Evolutionary conservation across 2,797 vertebrate species (phyloP).

Genomic region (Acanthornis magna): DNA sequence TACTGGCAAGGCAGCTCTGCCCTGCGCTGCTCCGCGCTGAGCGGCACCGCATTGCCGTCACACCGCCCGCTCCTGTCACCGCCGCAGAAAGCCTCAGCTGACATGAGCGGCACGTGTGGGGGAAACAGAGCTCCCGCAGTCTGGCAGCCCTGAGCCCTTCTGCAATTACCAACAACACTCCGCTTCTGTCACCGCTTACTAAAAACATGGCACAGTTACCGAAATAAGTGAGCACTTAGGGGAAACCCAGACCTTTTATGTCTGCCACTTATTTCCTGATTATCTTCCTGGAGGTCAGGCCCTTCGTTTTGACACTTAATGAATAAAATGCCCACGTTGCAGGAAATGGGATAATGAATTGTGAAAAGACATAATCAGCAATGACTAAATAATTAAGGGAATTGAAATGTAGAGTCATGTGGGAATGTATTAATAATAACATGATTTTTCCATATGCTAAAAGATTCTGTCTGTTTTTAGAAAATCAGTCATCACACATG

Average conservation of each 20-base stretch:
- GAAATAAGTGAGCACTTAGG: conserved; percentile 67
- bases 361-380: conserved; percentile 83
- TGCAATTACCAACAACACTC: conserved; percentile 6
- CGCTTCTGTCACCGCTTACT: not conserved
- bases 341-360: conserved; percentile 81
- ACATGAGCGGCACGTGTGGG: fast-evolving
- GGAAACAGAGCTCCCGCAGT: not conserved
- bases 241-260: conserved; percentile 69
- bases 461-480: conserved; percentile 76
- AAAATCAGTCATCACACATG: conserved; percentile 77
- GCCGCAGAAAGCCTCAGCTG: not conserved
- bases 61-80: fast-evolving
- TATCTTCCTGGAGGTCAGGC: conserved; percentile 73
- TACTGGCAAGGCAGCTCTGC: fast-evolving
- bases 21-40: fast-evolving
- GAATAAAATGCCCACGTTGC: conserved; percentile 77
- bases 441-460: conserved; percentile 81
- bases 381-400: conserved; percentile 82
- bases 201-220: conserved; percentile 42
- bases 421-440: conserved; percentile 81
- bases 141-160: not conserved
- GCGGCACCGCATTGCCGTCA: fast-evolving
- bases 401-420: conserved; percentile 80
- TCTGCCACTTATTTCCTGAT: conserved; percentile 74
- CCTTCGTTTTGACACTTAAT: conserved; percentile 80